Evolutionary conservation across 2,888 invertebrate genomes (phyloP).

Genomic region (Embidobia sp.): DNA sequence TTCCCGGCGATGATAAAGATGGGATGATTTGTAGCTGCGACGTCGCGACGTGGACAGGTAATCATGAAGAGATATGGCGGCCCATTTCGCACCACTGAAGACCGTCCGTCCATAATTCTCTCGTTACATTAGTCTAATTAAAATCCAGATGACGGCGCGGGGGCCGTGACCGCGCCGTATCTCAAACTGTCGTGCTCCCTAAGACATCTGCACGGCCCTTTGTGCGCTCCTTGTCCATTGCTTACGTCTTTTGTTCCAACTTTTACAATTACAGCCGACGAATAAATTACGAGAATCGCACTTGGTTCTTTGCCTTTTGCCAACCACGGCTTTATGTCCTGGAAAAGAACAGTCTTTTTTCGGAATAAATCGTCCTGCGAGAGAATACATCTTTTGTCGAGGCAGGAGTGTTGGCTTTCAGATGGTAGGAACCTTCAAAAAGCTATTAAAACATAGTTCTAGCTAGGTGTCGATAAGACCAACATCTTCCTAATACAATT

Average conservation of each 20-base stretch:
- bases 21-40: conserved; percentile 49
- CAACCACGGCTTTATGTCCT: no score
- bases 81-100: conserved; percentile 51
- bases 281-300: conserved; percentile 38
- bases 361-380: no score
- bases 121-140: conserved; percentile 73
- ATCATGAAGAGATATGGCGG: conserved; percentile 60
- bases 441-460: no score
- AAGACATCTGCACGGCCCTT: conserved; percentile 22
- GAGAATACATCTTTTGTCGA: no score
- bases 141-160: conserved; percentile 69
- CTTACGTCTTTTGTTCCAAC: conserved; percentile 42
- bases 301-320: no score
- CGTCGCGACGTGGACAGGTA: conserved; percentile 54
- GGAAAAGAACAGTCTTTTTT: no score
- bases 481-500: no score
- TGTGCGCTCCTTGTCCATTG: conserved; percentile 25
- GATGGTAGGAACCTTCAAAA: no score
- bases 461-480: no score
- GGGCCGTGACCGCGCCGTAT: conserved; percentile 67
- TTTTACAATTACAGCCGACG: conserved; percentile 32
- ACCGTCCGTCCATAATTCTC: conserved; percentile 65
- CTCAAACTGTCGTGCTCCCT: conserved; percentile 68
- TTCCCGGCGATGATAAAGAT: conserved; percentile 52
- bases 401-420: no score